A percentile compares a stretch with the other conserved stretches of the same genome.
Evolutionary conservation across 1,140 invertebrate genomes (phyloP).

Genomic region (Homalodisca vitripennis): DNA sequence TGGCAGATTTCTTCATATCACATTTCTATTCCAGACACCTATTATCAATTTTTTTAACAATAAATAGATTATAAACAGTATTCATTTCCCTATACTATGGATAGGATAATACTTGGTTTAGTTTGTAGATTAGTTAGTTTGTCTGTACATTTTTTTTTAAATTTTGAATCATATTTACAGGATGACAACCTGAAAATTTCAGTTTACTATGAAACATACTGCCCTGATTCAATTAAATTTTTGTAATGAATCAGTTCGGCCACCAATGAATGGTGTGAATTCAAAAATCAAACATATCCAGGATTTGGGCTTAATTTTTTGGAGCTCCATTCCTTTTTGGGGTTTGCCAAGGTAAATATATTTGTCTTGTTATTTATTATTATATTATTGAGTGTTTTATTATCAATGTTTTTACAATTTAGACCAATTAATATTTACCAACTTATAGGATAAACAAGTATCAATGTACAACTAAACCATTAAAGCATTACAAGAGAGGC

Average conservation of each 20-base stretch:
- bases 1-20: too few relatives aligned
- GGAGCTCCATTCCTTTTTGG: neutral
- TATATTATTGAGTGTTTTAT: neutral
- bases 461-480: neutral
- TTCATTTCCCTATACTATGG: too few relatives aligned
- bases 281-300: conserved; percentile 9
- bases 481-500: neutral
- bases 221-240: conserved; percentile 7
- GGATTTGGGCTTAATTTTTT: neutral
- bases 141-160: too few relatives aligned
- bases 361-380: neutral
- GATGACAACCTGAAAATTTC: too few relatives aligned
- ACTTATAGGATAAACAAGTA: neutral
- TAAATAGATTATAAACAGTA: too few relatives aligned
- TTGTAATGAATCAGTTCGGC: neutral
- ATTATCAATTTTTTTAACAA: too few relatives aligned
- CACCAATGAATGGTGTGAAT: neutral
- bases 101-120: too few relatives aligned
- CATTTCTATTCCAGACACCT: too few relatives aligned
- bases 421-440: neutral
- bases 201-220: conserved; percentile 22
- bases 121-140: too few relatives aligned
- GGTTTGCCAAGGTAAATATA: conserved; percentile 6
- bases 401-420: neutral
- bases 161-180: too few relatives aligned